A percentile compares a stretch with the other conserved stretches of the same genome.
Evolutionary conservation across 2,888 invertebrate genomes (phyloP).

Genomic region (Sthenelais limicola): DNA sequence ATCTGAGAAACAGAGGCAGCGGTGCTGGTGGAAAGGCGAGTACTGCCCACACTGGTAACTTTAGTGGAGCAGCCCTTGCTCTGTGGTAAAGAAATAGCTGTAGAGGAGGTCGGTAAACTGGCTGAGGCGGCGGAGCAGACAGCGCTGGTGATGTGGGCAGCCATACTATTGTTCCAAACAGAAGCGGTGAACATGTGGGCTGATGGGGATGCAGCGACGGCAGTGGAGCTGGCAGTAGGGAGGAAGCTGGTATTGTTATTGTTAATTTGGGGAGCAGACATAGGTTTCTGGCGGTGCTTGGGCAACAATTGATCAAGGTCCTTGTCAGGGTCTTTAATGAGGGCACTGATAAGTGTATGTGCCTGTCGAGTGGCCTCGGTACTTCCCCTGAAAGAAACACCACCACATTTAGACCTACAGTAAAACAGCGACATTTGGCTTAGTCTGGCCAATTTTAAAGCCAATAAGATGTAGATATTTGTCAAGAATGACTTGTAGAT

Average conservation of each 20-base stretch:
- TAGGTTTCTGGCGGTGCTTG: constrained; percentile 31
- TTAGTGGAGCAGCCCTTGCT: neutral
- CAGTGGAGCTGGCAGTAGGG: constrained; percentile 20
- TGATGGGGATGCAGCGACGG: constrained; percentile 28
- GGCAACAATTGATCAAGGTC: constrained; percentile 63
- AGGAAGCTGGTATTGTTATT: constrained; percentile 41
- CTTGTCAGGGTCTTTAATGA: constrained; percentile 93
- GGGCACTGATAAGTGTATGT: constrained; percentile 88
- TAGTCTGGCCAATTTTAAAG: too few relatives aligned
- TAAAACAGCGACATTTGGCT: too few relatives aligned
- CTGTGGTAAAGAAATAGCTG: too few relatives aligned
- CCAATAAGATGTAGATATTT: too few relatives aligned
- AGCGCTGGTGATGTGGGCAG: constrained; percentile 37
- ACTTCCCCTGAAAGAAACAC: constrained; percentile 82
- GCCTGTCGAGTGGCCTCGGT: constrained; percentile 94
- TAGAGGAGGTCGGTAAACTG: constrained; percentile 12
- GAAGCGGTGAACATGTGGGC: constrained; percentile 33
- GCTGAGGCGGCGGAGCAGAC: constrained; percentile 2
- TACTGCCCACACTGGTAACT: neutral
- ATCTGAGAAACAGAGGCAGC: constrained; percentile 19
- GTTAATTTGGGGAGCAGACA: constrained; percentile 1
- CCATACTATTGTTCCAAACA: constrained; percentile 54
- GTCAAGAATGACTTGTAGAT: too few relatives aligned
- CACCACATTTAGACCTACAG: too few relatives aligned
- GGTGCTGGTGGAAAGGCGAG: neutral